Conservation (phyloP, 2,888 invertebrate genomes). For the Aphidius colemani region DNA sequence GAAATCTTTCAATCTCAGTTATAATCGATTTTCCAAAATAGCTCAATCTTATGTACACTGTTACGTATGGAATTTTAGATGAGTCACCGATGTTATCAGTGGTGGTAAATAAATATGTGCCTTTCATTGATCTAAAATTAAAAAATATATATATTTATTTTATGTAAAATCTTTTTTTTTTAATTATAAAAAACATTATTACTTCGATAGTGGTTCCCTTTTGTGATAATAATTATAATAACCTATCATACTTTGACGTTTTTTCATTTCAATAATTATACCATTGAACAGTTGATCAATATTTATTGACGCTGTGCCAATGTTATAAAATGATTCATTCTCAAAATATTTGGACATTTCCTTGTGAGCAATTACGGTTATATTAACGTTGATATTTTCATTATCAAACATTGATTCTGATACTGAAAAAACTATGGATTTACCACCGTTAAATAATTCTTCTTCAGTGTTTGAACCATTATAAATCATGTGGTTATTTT, state of each 20-base stretch:
- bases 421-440: constrained; percentile 48
- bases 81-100: constrained; percentile 38
- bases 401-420: constrained; percentile 36
- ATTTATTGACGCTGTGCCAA: constrained; percentile 41
- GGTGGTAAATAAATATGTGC: constrained; percentile 31
- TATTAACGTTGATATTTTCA: constrained; percentile 34
- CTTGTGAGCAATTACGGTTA: constrained; percentile 43
- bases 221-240: constrained; percentile 39
- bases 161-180: too few species aligned
- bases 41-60: constrained; percentile 47
- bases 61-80: constrained; percentile 36
- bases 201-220: constrained; percentile 49
- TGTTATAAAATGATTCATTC: constrained; percentile 34
- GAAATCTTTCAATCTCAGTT: constrained; percentile 43
- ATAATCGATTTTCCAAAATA: constrained; percentile 47
- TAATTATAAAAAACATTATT: background rate
- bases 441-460: constrained; percentile 50
- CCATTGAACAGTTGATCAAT: constrained; percentile 47
- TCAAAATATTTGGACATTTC: constrained; percentile 47
- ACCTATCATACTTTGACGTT: constrained; percentile 41
- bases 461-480: constrained; percentile 43
- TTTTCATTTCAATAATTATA: constrained; percentile 45
- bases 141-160: too few species aligned
- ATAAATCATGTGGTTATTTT: constrained; percentile 43
- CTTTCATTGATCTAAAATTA: constrained; percentile 43